Evolutionary conservation across 2,797 vertebrate genomes (phyloP).

Genomic region (Acrocephalus scirpaceus): DNA sequence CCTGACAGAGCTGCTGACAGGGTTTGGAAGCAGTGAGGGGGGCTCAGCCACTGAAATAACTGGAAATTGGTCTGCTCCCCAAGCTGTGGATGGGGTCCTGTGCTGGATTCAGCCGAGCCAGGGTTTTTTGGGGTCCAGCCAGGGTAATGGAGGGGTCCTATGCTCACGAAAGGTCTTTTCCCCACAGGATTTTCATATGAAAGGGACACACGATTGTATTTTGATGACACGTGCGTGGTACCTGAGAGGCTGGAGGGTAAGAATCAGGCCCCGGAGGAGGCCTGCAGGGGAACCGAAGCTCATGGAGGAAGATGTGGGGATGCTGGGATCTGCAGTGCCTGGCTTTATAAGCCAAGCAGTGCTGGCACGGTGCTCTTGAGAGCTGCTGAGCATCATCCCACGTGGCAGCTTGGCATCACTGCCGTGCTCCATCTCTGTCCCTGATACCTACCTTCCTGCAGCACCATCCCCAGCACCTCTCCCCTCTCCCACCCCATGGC

Average conservation of each 20-base stretch:
- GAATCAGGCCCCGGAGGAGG: background rate
- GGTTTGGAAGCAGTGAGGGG: background rate
- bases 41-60: rapidly evolving
- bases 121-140: rapidly evolving
- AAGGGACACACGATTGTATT: slow-evolving; percentile 90
- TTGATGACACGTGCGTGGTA: slow-evolving; percentile 93
- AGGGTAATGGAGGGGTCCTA: background rate
- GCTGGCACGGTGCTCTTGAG: rapidly evolving
- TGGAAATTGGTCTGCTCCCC: rapidly evolving
- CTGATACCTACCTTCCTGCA: background rate
- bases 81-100: rapidly evolving
- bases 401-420: rapidly evolving
- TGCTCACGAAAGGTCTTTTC: background rate
- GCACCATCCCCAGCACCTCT: background rate
- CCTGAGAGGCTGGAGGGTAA: slow-evolving; percentile 93
- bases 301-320: background rate
- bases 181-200: slow-evolving; percentile 88
- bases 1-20: background rate
- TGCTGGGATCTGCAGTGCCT: background rate
- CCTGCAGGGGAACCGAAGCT: background rate
- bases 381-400: background rate
- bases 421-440: rapidly evolving
- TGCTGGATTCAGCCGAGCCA: background rate
- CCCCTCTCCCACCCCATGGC: background rate
- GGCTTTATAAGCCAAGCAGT: too few species aligned